Base-by-base conservation (phyloP, 2,888 invertebrate species). In the Tuberolachnus salignus region DNA sequence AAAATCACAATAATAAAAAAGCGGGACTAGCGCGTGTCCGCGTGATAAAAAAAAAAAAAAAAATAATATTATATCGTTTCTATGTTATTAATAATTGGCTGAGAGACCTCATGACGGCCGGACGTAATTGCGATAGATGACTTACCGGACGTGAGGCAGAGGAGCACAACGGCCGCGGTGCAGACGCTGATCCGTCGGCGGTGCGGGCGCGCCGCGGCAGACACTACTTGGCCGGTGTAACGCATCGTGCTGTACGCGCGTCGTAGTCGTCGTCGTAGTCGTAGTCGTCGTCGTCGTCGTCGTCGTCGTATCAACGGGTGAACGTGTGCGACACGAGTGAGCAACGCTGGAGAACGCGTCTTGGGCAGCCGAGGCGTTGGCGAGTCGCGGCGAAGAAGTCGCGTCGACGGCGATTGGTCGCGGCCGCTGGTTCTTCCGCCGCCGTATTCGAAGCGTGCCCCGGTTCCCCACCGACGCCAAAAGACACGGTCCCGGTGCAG, bases 271-370 rank as follows among this genome's bases (percentile, higher is more conserved):
- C n/a, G n/a, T n/a, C n/a, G n/a, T n/a, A n/a, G n/a, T n/a, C n/a
- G n/a, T n/a, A n/a, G n/a, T n/a, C n/a, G n/a, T n/a, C n/a, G n/a
- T n/a, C n/a, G n/a, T n/a, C n/a, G n/a, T n/a, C n/a, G n/a, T n/a
- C n/a, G n/a, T n/a, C 21, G 42, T 55, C 55, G 44, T 74, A 46
- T 55, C 21, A 55, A 66, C 66, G 19, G 75, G 66, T 46, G 75
- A 67, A 75, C 66, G 75, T 57, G 64, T 55, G 66, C 66, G 66
- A 67, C 75, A 75, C 75, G 75, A 75, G 55, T 75, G 75, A 75
- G 19, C 46, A 19, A 26, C 34, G 6, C 19, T 13, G 19, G 26
- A 34, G 34, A 49, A 46, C 49, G 49, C 10, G 46, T 72, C 59
- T 19, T 23, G 16, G 61, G 26, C 10, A 16, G 57, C 23, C 19